Conservation (phyloP, 2,888 invertebrate species). For the Drosophila suboccidentalis region DNA sequence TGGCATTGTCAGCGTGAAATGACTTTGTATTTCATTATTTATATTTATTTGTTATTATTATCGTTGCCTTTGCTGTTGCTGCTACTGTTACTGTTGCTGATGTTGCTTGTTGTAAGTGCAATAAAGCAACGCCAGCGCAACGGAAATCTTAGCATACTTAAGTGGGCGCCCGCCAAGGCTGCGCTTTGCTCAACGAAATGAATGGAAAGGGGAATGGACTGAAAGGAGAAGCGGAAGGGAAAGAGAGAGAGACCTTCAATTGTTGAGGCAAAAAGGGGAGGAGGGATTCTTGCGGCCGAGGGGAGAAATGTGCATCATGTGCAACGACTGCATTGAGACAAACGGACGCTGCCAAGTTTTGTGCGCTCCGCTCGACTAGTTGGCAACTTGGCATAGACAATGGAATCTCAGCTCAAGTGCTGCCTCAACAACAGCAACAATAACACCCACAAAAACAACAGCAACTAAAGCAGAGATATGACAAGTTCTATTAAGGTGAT, state of each 20-base stretch:
- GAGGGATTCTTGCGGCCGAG: background rate
- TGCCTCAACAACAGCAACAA: slow-evolving; percentile 22
- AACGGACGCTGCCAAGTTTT: slow-evolving; percentile 49
- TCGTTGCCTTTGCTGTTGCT: slow-evolving; percentile 15
- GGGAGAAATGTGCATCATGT: slow-evolving; percentile 42
- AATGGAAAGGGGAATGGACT: background rate
- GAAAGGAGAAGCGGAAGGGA: background rate
- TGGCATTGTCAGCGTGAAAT: slow-evolving; percentile 57
- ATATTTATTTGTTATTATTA: slow-evolving; percentile 71
- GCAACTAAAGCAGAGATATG: slow-evolving; percentile 1
- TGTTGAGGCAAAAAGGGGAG: background rate
- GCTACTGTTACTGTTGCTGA: slow-evolving; percentile 19
- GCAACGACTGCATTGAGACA: slow-evolving; percentile 48
- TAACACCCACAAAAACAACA: slow-evolving; percentile 5
- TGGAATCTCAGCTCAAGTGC: slow-evolving; percentile 49
- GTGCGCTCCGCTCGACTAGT: slow-evolving; percentile 48
- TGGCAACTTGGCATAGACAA: slow-evolving; percentile 62
- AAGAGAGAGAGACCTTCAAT: slow-evolving; percentile 8
- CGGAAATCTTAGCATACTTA: slow-evolving; percentile 76
- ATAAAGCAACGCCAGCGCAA: slow-evolving; percentile 64
- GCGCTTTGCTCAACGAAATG: slow-evolving; percentile 17
- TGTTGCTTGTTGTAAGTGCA: slow-evolving; percentile 36
- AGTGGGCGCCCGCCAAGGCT: slow-evolving; percentile 67
- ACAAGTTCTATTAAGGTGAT: background rate
- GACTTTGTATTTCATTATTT: slow-evolving; percentile 75